Base-by-base conservation (phyloP, 2,113 vertebrate genomes). In the Coracopsis vasa region DNA sequence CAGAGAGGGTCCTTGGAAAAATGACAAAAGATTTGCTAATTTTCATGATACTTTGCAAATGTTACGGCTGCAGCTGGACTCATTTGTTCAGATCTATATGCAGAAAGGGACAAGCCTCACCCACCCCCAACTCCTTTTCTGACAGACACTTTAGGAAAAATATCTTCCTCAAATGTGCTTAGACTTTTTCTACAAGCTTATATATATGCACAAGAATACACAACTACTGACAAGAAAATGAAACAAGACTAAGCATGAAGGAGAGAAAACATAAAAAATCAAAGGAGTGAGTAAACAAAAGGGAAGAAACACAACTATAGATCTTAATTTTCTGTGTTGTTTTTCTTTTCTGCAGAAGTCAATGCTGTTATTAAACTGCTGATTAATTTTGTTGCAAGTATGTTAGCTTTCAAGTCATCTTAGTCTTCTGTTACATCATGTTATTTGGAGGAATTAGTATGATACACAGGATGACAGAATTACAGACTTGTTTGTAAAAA, bases 1-100 rank as follows among this genome's bases (percentile, higher is more conserved):
- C 75, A 79, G 79, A 87, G n/a, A 89, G 70, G 47, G 27, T 67
- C 70, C 54, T 47, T 71, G 80, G 91, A 96, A 96, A 97, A 96
- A 80, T 95, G 92, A 95, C 77, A 96, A 83, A 92, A 96, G 92
- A 94, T 95, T 94, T 92, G 29, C n/a, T n/a, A 28, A 67, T 95
- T 87, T 95, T 81, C 88, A 60, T 80, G 81, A 92, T 86, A 60
- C 78, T 94, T 85, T 84, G 58, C 77, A 91, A 86, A 93, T 78
- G 74, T 85, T 92, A 70, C 5, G 16, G 71, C 62, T 92, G 81
- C 69, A 95, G 86, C 17, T 70, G 75, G 64, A 66, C 18, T 27
- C 45, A 65, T 86, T 95, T 90, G 51, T 88, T 92, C 56, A 64
- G 24, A 77, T 73, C 47, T 91, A 5, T 62, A 45, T 18, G 69